Evolutionary conservation across 1,140 invertebrate genomes (phyloP).

Genomic region (Parapsyche elsis): DNA sequence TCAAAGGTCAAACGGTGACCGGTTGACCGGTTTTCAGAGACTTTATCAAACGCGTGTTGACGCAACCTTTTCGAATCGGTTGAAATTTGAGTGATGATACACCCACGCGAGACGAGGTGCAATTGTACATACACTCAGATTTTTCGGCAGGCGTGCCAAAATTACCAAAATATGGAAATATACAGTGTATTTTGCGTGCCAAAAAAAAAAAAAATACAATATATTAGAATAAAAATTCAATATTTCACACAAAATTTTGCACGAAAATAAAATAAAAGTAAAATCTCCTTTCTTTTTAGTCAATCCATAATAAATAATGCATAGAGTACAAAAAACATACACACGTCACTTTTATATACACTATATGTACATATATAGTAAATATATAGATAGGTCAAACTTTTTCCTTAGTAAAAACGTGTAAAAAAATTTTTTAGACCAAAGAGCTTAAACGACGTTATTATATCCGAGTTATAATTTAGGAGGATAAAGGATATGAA

Average conservation of each 20-base stretch:
- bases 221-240: neutral
- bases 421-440: neutral
- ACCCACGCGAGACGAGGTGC: too few species aligned
- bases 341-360: too few species aligned
- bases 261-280: neutral
- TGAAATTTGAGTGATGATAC: too few species aligned
- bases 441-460: slow-evolving; percentile 13
- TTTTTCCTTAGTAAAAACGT: too few species aligned
- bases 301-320: too few species aligned
- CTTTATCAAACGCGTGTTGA: too few species aligned
- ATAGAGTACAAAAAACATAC: too few species aligned
- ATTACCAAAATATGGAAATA: neutral
- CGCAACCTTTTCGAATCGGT: too few species aligned
- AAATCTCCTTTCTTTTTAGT: too few species aligned
- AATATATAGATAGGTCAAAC: neutral
- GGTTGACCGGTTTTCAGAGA: too few species aligned
- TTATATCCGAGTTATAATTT: slow-evolving; percentile 21
- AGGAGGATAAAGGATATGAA: slow-evolving; percentile 12
- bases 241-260: neutral
- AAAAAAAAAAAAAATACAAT: neutral
- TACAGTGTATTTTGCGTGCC: neutral
- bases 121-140: neutral
- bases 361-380: neutral
- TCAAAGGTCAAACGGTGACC: too few species aligned
- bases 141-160: neutral